Evolutionary conservation across 2,888 invertebrate genomes (phyloP).

Genomic region (Mesopsocus fuscifrons): DNA sequence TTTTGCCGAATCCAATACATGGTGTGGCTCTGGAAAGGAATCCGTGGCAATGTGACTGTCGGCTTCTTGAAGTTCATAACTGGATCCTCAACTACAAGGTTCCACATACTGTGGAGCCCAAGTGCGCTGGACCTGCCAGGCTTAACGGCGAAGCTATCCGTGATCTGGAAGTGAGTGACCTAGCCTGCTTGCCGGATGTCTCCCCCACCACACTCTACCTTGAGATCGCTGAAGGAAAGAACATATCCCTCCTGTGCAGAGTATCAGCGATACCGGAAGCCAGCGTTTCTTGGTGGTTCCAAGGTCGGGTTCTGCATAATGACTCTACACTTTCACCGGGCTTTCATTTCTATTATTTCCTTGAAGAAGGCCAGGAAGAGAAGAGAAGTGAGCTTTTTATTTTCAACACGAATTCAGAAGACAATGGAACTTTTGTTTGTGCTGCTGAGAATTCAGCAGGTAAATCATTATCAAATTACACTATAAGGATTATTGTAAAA

Average conservation of each 20-base stretch:
- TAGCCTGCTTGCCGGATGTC: conserved; percentile 67
- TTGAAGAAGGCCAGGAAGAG: conserved; percentile 51
- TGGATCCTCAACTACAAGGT: conserved; percentile 63
- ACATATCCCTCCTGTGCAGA: conserved; percentile 60
- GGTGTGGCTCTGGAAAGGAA: conserved; percentile 70
- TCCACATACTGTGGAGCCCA: conserved; percentile 58
- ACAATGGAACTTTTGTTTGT: conserved; percentile 74
- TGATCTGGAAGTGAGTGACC: conserved; percentile 42
- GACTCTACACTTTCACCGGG: conserved; percentile 47
- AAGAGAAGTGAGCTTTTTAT: conserved; percentile 63
- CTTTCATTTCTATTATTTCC: conserved; percentile 45
- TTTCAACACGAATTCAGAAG: conserved; percentile 53
- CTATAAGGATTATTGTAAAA: conserved; percentile 53
- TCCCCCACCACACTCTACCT: conserved; percentile 53
- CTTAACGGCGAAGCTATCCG: conserved; percentile 47
- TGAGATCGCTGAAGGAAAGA: conserved; percentile 61
- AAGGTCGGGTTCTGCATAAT: conserved; percentile 60
- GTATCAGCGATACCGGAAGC: conserved; percentile 68
- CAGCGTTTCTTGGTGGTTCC: conserved; percentile 65
- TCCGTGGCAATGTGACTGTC: conserved; percentile 79
- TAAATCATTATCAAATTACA: conserved; percentile 57
- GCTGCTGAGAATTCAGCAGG: conserved; percentile 75
- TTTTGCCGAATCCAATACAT: conserved; percentile 56
- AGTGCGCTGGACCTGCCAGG: conserved; percentile 49
- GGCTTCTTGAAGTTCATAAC: conserved; percentile 50